Percentiles rank a stretch among this genome's conserved stretches.
Evolutionary conservation across 2,888 invertebrate genomes (phyloP).

Genomic region (Andrena minutula): DNA sequence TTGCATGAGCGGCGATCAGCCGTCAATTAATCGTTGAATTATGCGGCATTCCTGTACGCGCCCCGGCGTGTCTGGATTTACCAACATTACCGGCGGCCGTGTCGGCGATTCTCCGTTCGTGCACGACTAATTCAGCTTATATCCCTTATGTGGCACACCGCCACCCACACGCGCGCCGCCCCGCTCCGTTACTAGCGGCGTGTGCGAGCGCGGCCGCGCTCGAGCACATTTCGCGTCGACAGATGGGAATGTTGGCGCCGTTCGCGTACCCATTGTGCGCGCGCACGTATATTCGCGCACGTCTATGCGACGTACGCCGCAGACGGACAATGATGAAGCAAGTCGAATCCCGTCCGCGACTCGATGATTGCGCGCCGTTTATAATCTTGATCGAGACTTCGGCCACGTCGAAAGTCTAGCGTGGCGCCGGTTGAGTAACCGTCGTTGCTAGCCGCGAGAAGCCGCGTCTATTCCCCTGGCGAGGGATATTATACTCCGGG

Average conservation of each 20-base stretch:
- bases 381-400: slow-evolving; percentile 26
- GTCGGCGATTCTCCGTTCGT: slow-evolving; percentile 6
- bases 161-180: slow-evolving; percentile 36
- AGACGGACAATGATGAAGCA: slow-evolving; percentile 30
- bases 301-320: slow-evolving; percentile 18
- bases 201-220: slow-evolving; percentile 56
- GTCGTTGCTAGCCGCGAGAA: neutral
- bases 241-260: slow-evolving; percentile 82
- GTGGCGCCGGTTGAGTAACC: neutral
- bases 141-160: slow-evolving; percentile 44
- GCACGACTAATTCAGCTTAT: slow-evolving; percentile 43
- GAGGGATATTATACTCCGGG: neutral
- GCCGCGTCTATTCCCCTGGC: neutral
- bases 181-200: slow-evolving; percentile 9
- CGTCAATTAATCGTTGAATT: slow-evolving; percentile 69
- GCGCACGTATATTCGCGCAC: slow-evolving; percentile 6
- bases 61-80: slow-evolving; percentile 35
- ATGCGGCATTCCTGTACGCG: slow-evolving; percentile 62
- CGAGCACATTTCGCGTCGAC: slow-evolving; percentile 67
- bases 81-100: slow-evolving; percentile 39
- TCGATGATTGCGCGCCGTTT: slow-evolving; percentile 23
- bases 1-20: slow-evolving; percentile 59
- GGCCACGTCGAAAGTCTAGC: slow-evolving; percentile 18
- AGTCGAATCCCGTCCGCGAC: slow-evolving; percentile 42
- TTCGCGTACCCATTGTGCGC: slow-evolving; percentile 43